These are phyloP conservation scores for Chrysaora quinquecirrha DNA, from an alignment of 30 jellyfish, hydroid and myxozoan genomes.

Conservation along the genomic window DNA sequence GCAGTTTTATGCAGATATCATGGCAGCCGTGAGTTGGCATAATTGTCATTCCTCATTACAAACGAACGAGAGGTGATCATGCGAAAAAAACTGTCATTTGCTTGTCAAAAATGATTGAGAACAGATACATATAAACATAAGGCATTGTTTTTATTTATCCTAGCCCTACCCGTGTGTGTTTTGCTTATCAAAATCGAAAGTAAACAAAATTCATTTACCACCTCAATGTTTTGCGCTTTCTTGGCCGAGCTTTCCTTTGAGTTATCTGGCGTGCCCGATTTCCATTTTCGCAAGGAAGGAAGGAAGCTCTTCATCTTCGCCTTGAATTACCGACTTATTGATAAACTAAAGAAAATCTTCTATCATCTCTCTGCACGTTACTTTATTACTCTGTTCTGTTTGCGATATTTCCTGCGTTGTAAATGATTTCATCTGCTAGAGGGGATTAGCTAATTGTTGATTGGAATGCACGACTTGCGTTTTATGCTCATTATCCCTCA, in stretches of 20 bases:
- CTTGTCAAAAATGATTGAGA: not conserved
- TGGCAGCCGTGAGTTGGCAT: not conserved
- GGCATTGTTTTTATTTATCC: no score
- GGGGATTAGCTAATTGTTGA: no score
- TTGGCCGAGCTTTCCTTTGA: not conserved
- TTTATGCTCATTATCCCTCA: not conserved
- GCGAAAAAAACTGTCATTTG: not conserved
- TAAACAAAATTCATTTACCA: not conserved
- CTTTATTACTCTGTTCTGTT: not conserved
- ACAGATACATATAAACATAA: not conserved
- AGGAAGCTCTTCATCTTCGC: not conserved
- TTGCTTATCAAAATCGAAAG: not conserved
- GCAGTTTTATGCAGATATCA: not conserved
- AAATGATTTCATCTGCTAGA: not conserved
- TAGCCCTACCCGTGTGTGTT: not conserved
- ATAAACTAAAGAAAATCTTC: not conserved
- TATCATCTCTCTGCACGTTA: not conserved
- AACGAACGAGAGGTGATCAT: not conserved
- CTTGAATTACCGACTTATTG: not conserved
- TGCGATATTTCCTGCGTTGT: not conserved
- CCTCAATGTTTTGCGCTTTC: not conserved
- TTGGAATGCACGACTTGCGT: not conserved
- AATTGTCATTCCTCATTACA: not conserved
- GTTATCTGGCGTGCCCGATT: not conserved
- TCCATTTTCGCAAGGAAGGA: not conserved